Conservation (phyloP, 2,888 invertebrate genomes). For the Gymnosoma rotundatum region DNA sequence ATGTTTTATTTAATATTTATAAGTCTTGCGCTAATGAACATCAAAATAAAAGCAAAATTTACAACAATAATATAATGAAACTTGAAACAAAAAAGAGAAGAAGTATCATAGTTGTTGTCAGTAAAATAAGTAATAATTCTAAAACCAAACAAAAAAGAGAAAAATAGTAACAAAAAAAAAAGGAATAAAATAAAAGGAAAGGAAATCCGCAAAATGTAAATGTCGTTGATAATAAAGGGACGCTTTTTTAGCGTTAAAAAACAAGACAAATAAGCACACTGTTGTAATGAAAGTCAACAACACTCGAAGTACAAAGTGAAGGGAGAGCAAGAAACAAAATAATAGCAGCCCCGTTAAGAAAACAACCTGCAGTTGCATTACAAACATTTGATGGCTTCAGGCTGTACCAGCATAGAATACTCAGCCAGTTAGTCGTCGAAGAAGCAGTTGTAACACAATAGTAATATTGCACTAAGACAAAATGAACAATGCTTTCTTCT, state of each 20-base stretch:
- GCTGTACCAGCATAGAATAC: conserved; percentile 11
- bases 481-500: conserved; percentile 30
- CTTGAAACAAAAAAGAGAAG: not conserved
- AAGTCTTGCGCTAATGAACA: conserved; percentile 67
- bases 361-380: conserved; percentile 62
- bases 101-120: conserved; percentile 26
- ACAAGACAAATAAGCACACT: conserved; percentile 41
- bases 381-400: conserved; percentile 40
- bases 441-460: conserved; percentile 54
- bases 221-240: conserved; percentile 67
- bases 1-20: conserved; percentile 63
- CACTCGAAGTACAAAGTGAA: conserved; percentile 28
- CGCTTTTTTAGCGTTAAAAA: conserved; percentile 45
- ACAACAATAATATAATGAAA: conserved; percentile 33
- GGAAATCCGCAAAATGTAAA: conserved; percentile 71
- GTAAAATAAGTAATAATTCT: conserved; percentile 49
- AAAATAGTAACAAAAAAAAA: conserved; percentile 43
- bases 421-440: conserved; percentile 10
- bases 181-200: conserved; percentile 26
- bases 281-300: conserved; percentile 34
- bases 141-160: too few species aligned
- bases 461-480: conserved; percentile 52
- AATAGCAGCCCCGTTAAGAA: conserved; percentile 37
- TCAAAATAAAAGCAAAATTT: conserved; percentile 49
- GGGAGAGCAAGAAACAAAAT: conserved; percentile 18